Evolutionary conservation across 2,113 vertebrate species (phyloP).

Genomic region (chimpanzee (Pan troglodytes)): DNA sequence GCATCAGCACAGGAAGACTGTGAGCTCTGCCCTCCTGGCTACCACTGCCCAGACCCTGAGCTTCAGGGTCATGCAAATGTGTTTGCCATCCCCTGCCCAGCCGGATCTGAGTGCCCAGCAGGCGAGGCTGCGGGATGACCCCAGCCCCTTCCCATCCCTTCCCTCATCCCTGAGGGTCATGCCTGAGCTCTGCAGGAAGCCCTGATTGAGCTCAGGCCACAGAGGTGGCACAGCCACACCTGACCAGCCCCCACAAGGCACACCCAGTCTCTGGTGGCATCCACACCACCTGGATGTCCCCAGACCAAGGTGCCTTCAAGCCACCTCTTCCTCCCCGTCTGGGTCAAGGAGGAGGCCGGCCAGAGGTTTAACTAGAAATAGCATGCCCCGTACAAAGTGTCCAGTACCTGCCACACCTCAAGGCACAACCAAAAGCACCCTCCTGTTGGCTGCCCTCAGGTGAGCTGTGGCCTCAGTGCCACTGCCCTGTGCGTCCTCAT

Average conservation of each 20-base stretch:
- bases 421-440: background rate
- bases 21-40: constrained; percentile 87
- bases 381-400: background rate
- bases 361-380: background rate
- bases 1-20: constrained; percentile 87
- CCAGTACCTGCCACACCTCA: background rate
- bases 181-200: background rate
- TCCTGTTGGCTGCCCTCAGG: background rate
- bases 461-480: background rate
- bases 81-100: constrained; percentile 87
- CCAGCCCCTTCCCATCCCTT: background rate
- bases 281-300: background rate
- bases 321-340: background rate
- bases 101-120: constrained; percentile 90
- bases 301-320: rapidly evolving
- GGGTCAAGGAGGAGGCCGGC: background rate
- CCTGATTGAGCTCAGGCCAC: background rate
- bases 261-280: background rate
- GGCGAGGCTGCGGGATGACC: constrained; percentile 77
- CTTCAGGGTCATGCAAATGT: constrained; percentile 85
- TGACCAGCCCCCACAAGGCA: background rate
- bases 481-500: background rate
- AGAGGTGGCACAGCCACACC: background rate
- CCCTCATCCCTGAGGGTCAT: background rate
- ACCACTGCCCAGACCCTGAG: constrained; percentile 88